Conservation (phyloP, 2,888 invertebrate species). For the Nephrotoma appendiculata region DNA sequence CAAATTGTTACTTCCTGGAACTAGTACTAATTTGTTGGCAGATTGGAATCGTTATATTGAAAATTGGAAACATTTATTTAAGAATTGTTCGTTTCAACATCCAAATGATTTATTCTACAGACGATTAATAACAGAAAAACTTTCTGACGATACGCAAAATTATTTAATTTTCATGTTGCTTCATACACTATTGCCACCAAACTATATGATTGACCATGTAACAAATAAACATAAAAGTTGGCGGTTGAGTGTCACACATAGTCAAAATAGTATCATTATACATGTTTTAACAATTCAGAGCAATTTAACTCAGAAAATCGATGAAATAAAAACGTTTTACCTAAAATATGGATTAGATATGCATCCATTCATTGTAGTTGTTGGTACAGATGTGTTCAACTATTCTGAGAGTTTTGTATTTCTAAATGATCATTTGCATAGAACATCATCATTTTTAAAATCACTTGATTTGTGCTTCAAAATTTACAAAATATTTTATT, state of each 20-base stretch:
- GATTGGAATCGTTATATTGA: not conserved
- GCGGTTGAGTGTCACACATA: not conserved
- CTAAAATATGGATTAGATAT: not conserved
- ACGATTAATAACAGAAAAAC: not conserved
- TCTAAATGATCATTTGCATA: not conserved
- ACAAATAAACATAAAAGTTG: not conserved
- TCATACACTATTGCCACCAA: not conserved
- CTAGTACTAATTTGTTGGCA: not conserved
- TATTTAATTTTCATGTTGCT: not conserved
- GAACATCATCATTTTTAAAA: not conserved
- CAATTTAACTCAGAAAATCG: not conserved
- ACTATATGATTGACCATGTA: not conserved
- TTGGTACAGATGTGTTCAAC: not conserved
- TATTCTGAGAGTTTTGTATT: not conserved
- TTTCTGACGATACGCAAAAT: not conserved
- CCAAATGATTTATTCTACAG: not conserved
- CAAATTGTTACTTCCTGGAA: not conserved
- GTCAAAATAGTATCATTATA: not conserved
- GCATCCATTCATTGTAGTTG: not conserved
- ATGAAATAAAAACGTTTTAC: not conserved
- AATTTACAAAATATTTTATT: not conserved
- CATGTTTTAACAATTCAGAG: not conserved
- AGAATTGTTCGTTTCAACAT: not conserved
- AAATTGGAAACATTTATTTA: not conserved
- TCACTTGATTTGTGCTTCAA: not conserved